These are phyloP conservation scores for Ophion obscuratus DNA, from an alignment of 2,888 invertebrate genomes.

Conservation along the genomic window DNA sequence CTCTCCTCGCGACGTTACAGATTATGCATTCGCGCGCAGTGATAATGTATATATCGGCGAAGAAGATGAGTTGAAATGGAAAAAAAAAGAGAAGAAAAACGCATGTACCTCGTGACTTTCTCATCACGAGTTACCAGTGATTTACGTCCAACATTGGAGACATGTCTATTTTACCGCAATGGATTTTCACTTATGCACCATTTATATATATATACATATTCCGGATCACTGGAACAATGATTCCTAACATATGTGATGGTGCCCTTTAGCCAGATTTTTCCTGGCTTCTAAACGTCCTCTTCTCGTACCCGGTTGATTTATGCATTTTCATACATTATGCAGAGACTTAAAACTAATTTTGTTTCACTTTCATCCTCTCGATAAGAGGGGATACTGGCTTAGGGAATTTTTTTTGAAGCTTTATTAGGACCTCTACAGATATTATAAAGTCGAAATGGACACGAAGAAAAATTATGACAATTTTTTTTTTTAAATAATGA, in stretches of 20 bases:
- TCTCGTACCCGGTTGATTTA: neutral
- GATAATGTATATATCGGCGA: conserved; percentile 6
- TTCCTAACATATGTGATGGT: neutral
- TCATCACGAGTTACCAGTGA: neutral
- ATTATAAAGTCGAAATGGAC: too few relatives aligned
- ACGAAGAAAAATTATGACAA: too few relatives aligned
- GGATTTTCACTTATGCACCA: neutral
- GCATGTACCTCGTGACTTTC: neutral
- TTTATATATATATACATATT: neutral
- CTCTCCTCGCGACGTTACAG: neutral
- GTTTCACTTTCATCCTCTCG: too few relatives aligned
- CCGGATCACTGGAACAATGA: neutral
- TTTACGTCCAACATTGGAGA: neutral
- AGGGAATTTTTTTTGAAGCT: too few relatives aligned
- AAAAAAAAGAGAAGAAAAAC: neutral
- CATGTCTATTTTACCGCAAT: neutral
- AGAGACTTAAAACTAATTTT: neutral
- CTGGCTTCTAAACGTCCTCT: neutral
- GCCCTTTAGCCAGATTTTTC: neutral
- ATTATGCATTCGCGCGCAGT: too few relatives aligned
- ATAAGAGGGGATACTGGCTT: too few relatives aligned
- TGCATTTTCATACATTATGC: neutral
- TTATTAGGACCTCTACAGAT: too few relatives aligned
- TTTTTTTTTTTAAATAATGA: too few relatives aligned
- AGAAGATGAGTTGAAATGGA: neutral